phyloP scores from a whole-genome alignment of 2,113 vertebrate species.

The Lophotis ruficrista region DNA sequence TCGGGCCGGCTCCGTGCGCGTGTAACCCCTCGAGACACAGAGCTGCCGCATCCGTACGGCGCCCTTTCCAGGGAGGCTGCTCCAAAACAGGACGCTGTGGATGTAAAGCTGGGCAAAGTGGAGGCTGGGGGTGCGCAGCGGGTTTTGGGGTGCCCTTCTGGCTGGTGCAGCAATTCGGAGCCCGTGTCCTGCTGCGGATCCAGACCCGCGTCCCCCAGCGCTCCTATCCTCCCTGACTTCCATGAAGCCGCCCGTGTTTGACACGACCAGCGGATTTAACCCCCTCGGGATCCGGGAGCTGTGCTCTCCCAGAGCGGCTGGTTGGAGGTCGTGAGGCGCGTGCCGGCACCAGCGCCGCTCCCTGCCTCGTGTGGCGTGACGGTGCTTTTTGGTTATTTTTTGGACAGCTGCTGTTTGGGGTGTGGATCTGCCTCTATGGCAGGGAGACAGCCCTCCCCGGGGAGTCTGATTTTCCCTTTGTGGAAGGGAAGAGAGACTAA shows the following conservation, averaged over 20 bases:
- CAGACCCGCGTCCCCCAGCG: neutral
- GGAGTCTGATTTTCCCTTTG: neutral
- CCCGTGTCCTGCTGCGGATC: fast-evolving
- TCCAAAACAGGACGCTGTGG: fast-evolving
- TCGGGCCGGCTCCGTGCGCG: fast-evolving
- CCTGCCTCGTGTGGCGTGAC: neutral
- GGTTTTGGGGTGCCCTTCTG: fast-evolving
- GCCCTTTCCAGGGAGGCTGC: neutral
- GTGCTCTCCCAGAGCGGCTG: fast-evolving
- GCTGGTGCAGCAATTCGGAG: neutral
- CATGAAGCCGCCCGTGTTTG: neutral
- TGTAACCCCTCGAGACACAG: neutral
- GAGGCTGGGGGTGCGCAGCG: neutral
- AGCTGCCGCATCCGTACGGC: fast-evolving
- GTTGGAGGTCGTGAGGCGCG: fast-evolving
- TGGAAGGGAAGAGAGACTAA: neutral
- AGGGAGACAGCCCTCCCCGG: neutral
- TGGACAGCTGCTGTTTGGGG: neutral
- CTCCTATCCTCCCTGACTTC: neutral
- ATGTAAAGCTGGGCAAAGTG: fast-evolving
- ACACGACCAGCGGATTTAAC: neutral
- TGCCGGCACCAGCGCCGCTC: fast-evolving
- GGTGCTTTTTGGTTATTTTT: fast-evolving
- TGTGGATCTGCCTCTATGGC: neutral
- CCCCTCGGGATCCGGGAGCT: fast-evolving